Conservation (phyloP, 2,797 vertebrate genomes). For the Mionectes olivaceus region DNA sequence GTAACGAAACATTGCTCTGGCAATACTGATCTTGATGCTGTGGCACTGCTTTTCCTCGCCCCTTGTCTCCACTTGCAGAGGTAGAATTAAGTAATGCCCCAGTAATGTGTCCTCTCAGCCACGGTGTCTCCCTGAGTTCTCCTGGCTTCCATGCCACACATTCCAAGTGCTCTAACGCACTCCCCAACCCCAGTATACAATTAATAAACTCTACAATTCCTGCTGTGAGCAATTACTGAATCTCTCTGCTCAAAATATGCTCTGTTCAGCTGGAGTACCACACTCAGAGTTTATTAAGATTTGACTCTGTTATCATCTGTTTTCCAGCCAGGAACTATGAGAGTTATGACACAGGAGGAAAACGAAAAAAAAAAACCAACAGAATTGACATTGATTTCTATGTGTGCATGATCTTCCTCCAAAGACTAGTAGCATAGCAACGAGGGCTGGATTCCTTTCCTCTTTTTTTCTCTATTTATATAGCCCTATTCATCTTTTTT, state of each 20-base stretch:
- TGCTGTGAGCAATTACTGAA: slow-evolving; percentile 40
- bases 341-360: slow-evolving; percentile 48
- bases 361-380: slow-evolving; percentile 19
- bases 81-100: neutral
- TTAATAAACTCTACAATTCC: slow-evolving; percentile 17
- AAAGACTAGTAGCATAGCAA: slow-evolving; percentile 61
- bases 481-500: neutral
- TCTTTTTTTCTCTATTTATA: neutral
- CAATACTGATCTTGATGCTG: neutral
- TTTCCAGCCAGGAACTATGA: slow-evolving; percentile 49
- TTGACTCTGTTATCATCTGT: slow-evolving; percentile 38
- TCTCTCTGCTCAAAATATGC: slow-evolving; percentile 18
- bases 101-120: slow-evolving; percentile 37
- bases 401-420: slow-evolving; percentile 47
- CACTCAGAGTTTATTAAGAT: slow-evolving; percentile 57
- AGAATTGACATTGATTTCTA: slow-evolving; percentile 58
- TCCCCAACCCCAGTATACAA: neutral
- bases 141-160: neutral
- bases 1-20: neutral
- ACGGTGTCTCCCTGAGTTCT: neutral
- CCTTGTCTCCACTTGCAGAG: neutral
- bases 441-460: neutral
- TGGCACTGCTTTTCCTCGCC: neutral
- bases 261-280: slow-evolving; percentile 43
- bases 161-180: slow-evolving; percentile 14